Evolutionary conservation across 2,113 vertebrate genomes (phyloP).

Genomic region (Xiphophorus couchianus): DNA sequence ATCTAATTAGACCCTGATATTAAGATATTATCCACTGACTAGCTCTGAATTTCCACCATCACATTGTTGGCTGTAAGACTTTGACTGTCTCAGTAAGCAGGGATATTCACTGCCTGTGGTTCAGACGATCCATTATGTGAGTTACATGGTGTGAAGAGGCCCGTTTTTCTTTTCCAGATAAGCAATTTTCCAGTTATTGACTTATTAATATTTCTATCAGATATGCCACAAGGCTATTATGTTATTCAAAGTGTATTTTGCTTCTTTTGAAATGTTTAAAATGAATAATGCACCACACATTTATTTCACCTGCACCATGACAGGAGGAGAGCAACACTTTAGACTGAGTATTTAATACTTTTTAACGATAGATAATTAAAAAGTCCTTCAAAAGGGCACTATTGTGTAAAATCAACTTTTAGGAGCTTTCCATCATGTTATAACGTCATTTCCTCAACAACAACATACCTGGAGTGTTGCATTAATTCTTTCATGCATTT

Average conservation of each 20-base stretch:
- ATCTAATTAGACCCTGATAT: slow-evolving; percentile 22
- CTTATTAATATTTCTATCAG: slow-evolving; percentile 35
- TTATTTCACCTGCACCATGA: slow-evolving; percentile 44
- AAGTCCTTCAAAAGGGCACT: too few relatives aligned
- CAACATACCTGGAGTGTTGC: too few relatives aligned
- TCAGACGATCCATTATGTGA: slow-evolving; percentile 8
- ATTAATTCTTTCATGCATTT: too few relatives aligned
- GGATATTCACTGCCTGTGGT: slow-evolving; percentile 5
- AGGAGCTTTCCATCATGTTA: too few relatives aligned
- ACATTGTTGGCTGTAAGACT: not conserved
- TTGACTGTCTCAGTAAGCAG: slow-evolving; percentile 1
- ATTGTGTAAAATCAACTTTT: too few relatives aligned
- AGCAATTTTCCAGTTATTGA: slow-evolving; percentile 14
- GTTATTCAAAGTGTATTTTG: slow-evolving; percentile 43
- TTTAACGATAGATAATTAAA: too few relatives aligned
- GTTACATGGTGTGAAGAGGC: not conserved
- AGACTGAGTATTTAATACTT: too few relatives aligned
- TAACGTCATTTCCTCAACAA: too few relatives aligned
- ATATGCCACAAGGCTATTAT: slow-evolving; percentile 18
- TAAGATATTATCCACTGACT: slow-evolving; percentile 24
- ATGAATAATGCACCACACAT: slow-evolving; percentile 46
- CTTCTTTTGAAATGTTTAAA: slow-evolving; percentile 45
- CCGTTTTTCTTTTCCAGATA: slow-evolving; percentile 6
- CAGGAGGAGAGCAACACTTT: slow-evolving; percentile 28
- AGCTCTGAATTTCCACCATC: slow-evolving; percentile 5